Evolutionary conservation across 2,113 vertebrate genomes (phyloP).

Genomic region (Tichodroma muraria): DNA sequence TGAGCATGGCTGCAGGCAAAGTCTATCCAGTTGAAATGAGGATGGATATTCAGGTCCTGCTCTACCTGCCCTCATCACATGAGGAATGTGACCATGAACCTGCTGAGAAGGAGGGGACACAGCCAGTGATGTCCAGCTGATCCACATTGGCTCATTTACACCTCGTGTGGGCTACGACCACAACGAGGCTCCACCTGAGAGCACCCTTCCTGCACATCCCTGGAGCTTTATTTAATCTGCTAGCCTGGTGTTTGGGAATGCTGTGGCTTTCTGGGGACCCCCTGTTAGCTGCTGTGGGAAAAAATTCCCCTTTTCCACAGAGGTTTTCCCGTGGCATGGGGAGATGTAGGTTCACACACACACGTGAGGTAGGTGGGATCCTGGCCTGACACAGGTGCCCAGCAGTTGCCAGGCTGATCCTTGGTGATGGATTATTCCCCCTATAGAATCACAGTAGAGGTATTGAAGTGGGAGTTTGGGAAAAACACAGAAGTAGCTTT

Average conservation of each 20-base stretch:
- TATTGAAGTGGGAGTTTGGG: neutral
- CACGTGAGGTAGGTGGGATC: neutral
- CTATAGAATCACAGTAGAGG: neutral
- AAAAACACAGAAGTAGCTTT: neutral
- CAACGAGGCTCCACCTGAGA: rapidly evolving
- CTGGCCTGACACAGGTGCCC: neutral
- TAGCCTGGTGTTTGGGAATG: neutral
- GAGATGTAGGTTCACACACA: neutral
- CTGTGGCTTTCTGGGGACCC: neutral
- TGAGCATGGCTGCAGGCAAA: neutral
- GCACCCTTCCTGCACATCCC: neutral
- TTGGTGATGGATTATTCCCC: neutral
- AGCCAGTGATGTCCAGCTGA: neutral
- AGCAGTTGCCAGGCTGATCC: neutral
- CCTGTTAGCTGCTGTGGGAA: neutral
- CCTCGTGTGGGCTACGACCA: rapidly evolving
- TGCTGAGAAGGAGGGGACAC: neutral
- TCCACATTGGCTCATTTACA: rapidly evolving
- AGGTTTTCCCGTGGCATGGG: rapidly evolving
- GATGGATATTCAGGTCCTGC: neutral
- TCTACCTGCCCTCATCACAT: neutral
- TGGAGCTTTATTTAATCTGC: neutral
- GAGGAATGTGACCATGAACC: neutral
- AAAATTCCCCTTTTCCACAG: neutral
- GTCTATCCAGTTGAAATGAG: neutral